Evolutionary conservation across 2,113 vertebrate genomes (phyloP).

Genomic region (Pogonocichla stellata): DNA sequence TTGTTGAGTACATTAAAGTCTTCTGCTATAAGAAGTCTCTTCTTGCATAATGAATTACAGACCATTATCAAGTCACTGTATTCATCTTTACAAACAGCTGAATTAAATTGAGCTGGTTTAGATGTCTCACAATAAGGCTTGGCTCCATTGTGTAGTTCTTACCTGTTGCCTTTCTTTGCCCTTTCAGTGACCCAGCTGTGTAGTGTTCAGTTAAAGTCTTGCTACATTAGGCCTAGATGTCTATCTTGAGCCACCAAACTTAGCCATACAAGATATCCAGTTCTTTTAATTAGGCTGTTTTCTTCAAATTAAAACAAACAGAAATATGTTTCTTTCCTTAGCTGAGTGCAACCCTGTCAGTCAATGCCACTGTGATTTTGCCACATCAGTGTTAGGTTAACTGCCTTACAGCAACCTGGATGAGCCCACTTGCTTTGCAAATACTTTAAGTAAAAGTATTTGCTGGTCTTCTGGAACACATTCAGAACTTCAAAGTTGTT

Average conservation of each 20-base stretch:
- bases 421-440: constrained; percentile 1
- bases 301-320: not conserved
- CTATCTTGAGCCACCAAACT: not conserved
- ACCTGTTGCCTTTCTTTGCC: not conserved
- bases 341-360: not conserved
- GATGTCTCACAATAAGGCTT: not conserved
- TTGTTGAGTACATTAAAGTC: not conserved
- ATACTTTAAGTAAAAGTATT: not conserved
- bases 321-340: not conserved
- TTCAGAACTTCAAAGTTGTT: not conserved
- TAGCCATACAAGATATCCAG: not conserved
- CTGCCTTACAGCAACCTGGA: not conserved
- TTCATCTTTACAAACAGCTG: not conserved
- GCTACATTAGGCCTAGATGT: not conserved
- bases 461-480: not conserved
- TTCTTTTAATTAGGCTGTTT: not conserved
- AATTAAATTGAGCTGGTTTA: not conserved
- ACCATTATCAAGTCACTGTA: not conserved
- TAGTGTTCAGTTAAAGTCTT: not conserved
- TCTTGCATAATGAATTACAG: not conserved
- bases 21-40: not conserved
- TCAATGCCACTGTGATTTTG: not conserved
- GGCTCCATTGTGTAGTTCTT: not conserved
- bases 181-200: not conserved
- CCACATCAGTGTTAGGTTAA: constrained; percentile 1